Base-by-base conservation (phyloP, 2,113 vertebrate genomes). In the Cichladusa arquata region DNA sequence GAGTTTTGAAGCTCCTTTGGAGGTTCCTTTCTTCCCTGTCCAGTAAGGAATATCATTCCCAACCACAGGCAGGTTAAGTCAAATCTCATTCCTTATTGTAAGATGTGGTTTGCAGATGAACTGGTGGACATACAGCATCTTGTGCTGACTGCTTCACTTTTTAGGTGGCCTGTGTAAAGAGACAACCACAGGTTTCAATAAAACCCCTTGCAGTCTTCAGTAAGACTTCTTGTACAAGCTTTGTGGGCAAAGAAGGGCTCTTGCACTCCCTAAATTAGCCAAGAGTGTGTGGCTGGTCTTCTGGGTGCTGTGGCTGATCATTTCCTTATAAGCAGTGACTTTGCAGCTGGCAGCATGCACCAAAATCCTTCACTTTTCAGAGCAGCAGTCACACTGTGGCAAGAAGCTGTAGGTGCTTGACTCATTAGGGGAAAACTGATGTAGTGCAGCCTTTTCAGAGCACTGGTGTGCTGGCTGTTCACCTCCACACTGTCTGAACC, bases 311-410 rank as follows among this genome's bases (percentile, higher is more conserved):
- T 79, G 79, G 60, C 54, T 56, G 45, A 40, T 92, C 53, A 13
- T 88, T 91, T 88, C 91, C 86, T 73, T 92, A 86, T 86, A 96
- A 93, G 89, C 92, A 88, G 74, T 66, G 91, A 76, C 42, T 87
- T 64, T 51, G 82, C 61, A 79, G 92, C 85, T 96, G 93, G 91
- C 94, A 96, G 53, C 36, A 3, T n/a, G 47, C 69, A 78, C 44
- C 81, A 51, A 66, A 92, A 86, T 53, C 77, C 45, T 86, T 86
- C 80, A 80, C 87, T 94, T 94, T 95, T 78, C 91, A 74, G 60
- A 73, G 64, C 82, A 78, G 81, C 64, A 81, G 80, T 92, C 70
- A 67, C 45, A 58, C 64, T 81, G 90, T 65, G 64, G 53, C 83
- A 58, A 71, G 54, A 87, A 62, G 20, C 65, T 83, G 3, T 61